These are phyloP conservation scores for Heliconius ethilla DNA, from an alignment of 2,888 invertebrate species.

Conservation along the genomic window DNA sequence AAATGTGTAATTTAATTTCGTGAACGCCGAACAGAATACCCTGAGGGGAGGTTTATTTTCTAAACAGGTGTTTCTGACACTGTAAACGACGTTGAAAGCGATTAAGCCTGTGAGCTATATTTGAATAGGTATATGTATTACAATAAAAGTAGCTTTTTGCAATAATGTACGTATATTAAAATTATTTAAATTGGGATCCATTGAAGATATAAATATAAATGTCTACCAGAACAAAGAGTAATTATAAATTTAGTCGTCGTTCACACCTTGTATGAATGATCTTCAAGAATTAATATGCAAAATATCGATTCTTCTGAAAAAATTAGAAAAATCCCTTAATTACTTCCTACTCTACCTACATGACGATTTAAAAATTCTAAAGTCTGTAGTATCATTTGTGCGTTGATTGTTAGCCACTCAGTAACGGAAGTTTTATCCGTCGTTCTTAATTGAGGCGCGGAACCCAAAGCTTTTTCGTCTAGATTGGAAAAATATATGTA, in stretches of 20 bases:
- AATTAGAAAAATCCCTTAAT: too few species aligned
- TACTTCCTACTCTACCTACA: not conserved
- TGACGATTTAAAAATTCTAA: not conserved
- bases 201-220: not conserved
- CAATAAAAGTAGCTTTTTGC: conserved; percentile 2
- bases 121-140: not conserved
- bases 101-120: conserved; percentile 12
- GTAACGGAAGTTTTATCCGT: not conserved
- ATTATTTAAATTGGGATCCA: not conserved
- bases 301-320: too few species aligned
- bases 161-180: not conserved
- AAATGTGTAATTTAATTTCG: conserved; percentile 28
- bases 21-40: conserved; percentile 12
- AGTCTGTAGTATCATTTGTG: not conserved
- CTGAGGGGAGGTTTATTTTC: conserved; percentile 27
- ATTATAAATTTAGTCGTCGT: too few species aligned
- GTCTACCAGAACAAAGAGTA: not conserved
- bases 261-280: too few species aligned
- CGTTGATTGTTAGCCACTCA: not conserved
- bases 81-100: conserved; percentile 26
- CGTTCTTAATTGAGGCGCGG: too few species aligned
- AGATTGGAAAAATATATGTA: too few species aligned
- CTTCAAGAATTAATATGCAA: too few species aligned
- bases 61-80: conserved; percentile 29
- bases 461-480: too few species aligned